Conservation (phyloP, 2,888 invertebrate species). For the Protophormia terraenovae region DNA sequence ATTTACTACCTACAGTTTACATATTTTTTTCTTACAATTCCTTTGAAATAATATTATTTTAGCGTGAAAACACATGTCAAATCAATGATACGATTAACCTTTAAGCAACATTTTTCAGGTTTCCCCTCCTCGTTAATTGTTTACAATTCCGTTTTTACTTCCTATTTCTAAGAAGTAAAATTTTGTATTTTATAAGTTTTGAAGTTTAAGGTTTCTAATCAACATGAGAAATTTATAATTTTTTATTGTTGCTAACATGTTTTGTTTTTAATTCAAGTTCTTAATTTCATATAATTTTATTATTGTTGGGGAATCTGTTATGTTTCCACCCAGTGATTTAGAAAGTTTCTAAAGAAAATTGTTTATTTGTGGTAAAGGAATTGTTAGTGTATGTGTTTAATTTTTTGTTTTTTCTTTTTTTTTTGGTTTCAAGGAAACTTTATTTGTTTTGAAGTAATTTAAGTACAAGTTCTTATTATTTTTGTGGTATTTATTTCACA, state of each 20-base stretch:
- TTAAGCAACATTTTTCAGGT: conserved; percentile 47
- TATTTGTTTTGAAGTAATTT: conserved; percentile 22
- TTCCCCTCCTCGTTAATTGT: conserved; percentile 27
- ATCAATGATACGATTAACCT: conserved; percentile 67
- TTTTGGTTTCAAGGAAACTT: not conserved
- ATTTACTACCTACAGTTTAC: not conserved
- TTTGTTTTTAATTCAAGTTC: conserved; percentile 8
- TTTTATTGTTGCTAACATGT: not conserved
- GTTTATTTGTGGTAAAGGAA: conserved; percentile 4
- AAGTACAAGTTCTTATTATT: not conserved
- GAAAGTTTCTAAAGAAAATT: conserved; percentile 38
- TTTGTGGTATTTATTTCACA: not conserved
- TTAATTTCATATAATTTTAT: not conserved
- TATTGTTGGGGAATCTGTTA: not conserved
- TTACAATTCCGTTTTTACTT: not conserved
- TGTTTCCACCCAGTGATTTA: conserved; percentile 18
- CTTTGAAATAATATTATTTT: conserved; percentile 30
- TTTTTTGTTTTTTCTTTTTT: too few species aligned
- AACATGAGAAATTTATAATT: conserved; percentile 1
- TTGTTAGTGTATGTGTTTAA: not conserved
- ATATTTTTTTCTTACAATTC: not conserved
- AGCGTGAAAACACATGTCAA: conserved; percentile 67
- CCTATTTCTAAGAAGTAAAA: not conserved
- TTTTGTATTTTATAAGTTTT: not conserved
- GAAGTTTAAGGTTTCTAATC: conserved; percentile 34